Conservation (phyloP, 35 echinoderm and acorn worm species). For the Heliocidaris erythrogramma region DNA sequence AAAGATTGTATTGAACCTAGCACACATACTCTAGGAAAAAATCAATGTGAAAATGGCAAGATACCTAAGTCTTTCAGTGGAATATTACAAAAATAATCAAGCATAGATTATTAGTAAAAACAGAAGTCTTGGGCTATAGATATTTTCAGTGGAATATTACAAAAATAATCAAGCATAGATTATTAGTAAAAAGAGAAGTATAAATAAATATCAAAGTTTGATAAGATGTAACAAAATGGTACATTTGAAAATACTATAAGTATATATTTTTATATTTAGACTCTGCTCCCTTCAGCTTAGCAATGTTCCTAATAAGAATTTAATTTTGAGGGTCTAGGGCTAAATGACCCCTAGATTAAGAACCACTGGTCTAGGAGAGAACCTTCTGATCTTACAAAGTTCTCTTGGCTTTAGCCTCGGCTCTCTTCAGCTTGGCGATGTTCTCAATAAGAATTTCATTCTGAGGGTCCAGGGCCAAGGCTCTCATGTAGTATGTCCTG, state of each 20-base stretch:
- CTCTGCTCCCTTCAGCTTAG: neutral
- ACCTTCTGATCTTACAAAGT: neutral
- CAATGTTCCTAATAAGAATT: constrained; percentile 37
- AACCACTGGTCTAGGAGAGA: no score
- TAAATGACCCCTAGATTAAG: neutral
- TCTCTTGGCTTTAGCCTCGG: constrained; percentile 42
- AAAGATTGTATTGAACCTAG: neutral
- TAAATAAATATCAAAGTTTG: no score
- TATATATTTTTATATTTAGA: neutral
- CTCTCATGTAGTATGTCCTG: constrained; percentile 53
- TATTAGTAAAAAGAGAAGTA: no score
- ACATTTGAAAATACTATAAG: no score
- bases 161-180: neutral
- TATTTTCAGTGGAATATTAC: neutral
- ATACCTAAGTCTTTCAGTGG: neutral
- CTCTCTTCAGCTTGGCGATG: constrained; percentile 54
- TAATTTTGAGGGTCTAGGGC: constrained; percentile 27
- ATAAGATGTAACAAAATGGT: no score
- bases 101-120: no score
- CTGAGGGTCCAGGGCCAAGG: constrained; percentile 42
- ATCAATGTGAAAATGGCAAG: neutral
- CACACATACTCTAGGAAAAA: neutral
- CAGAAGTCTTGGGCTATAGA: no score
- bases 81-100: neutral
- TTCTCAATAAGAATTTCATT: constrained; percentile 52